These are phyloP conservation scores for Gymnoscopelus microlampas DNA, from an alignment of 2,797 vertebrate genomes.

Conservation along the genomic window DNA sequence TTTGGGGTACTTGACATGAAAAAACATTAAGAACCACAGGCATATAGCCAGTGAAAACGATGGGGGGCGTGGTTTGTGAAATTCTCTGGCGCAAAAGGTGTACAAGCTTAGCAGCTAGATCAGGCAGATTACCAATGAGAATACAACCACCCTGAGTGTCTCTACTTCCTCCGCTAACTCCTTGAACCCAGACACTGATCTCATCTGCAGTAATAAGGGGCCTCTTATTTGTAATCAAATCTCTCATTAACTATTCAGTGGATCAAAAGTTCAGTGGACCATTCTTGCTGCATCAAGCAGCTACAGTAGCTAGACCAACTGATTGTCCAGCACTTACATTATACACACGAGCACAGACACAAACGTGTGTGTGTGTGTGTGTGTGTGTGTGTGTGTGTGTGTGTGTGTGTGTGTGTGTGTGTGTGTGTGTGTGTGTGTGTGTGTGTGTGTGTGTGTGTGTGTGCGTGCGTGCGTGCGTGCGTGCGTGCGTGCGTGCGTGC, in stretches of 20 bases:
- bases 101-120: too few relatives aligned
- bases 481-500: constrained; percentile 3
- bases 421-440: constrained; percentile 22
- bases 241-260: constrained; percentile 96
- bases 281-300: constrained; percentile 86
- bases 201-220: constrained; percentile 82
- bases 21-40: too few relatives aligned
- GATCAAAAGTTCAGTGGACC: constrained; percentile 91
- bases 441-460: constrained; percentile 17
- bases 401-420: constrained; percentile 21
- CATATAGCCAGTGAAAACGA: too few relatives aligned
- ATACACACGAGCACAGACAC: constrained; percentile 30
- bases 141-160: too few relatives aligned
- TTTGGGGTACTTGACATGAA: too few relatives aligned
- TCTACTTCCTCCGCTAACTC: constrained; percentile 62
- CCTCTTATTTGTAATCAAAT: constrained; percentile 90
- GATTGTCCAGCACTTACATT: constrained; percentile 34
- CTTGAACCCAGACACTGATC: constrained; percentile 86
- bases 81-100: too few relatives aligned
- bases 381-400: constrained; percentile 15
- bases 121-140: too few relatives aligned
- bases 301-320: constrained; percentile 24
- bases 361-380: constrained; percentile 2
- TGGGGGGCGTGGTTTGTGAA: too few relatives aligned
- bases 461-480: background rate